Base-by-base conservation (phyloP, 92 coral and sea anemone species). In the Blastomussa wellsi region DNA sequence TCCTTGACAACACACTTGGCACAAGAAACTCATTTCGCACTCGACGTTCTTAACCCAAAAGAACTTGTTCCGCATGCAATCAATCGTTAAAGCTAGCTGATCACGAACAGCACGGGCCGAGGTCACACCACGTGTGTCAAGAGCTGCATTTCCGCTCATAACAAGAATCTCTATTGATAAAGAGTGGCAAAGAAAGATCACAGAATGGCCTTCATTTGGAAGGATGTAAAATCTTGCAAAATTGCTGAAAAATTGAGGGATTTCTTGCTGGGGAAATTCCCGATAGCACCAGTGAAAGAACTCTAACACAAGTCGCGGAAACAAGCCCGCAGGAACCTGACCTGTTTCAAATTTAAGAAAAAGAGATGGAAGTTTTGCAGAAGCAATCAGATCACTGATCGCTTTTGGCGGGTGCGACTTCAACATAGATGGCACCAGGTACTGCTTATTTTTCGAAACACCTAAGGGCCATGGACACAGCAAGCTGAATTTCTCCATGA, bases 401-500 rank as follows among this genome's bases (percentile, higher is more conserved):
- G 15, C 26, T 28, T 67, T 4, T 22, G 87, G 36, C 47, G 77
- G 67, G 48, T 19, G 85, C 15, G 77, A 41, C 41, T 35, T 70
- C 68, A 82, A 71, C 93, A 90, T 88, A 14, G 88, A 74, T 37
- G 93, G 93, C 32, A 88, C 91, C 10, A 90, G 74, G 35, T 70
- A 88, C n/a, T 52, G 53, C 32, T 74, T 70, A 42, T 32, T 73
- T 32, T 19, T 10, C 1, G 76, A 37, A 8, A 16, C 11, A 32
- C 5, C 67, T 17, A 36, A 68, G 20, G 44, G 72, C 88, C 29
- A 82, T 12, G 52, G 59, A 39, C 93, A 90, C 22, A 90, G 41
- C 31, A 90, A 79, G 32, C 82, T 28, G 38, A 91, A 88, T 76
- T 72, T 79, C 42, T 88, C 91, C 92, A 91, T 83, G 36, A 84